A percentile compares a stretch with the other conserved stretches of the same genome.
Conservation (phyloP, 2,113 vertebrate species). For the Emberiza fucata region DNA sequence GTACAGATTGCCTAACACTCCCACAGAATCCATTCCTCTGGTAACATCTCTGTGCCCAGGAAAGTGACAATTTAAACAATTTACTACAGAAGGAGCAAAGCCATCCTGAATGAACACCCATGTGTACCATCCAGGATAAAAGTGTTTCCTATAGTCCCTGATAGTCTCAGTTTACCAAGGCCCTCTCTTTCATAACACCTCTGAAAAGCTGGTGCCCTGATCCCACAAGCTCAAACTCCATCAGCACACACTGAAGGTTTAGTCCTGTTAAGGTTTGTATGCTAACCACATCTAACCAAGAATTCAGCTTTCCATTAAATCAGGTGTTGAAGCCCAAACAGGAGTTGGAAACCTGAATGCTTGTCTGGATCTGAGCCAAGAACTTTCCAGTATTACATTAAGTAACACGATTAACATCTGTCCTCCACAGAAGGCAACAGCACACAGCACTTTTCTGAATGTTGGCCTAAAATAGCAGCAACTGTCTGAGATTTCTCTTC, state of each 20-base stretch:
- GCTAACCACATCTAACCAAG: not conserved
- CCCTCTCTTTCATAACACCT: not conserved
- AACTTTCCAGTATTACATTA: not conserved
- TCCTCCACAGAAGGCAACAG: not conserved
- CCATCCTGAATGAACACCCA: not conserved
- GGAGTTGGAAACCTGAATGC: not conserved
- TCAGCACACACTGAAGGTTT: fast-evolving
- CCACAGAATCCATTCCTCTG: not conserved
- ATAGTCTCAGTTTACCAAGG: not conserved
- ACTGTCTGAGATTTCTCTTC: not conserved
- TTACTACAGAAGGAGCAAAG: not conserved
- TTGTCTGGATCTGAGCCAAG: not conserved
- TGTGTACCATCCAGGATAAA: not conserved
- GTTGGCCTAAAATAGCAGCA: not conserved
- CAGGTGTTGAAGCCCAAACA: not conserved
- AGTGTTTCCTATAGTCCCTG: not conserved
- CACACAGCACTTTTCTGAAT: not conserved
- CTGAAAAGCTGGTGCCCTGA: not conserved
- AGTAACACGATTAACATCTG: not conserved
- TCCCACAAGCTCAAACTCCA: not conserved
- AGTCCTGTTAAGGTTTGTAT: not conserved
- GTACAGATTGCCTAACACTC: not conserved
- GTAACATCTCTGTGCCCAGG: not conserved
- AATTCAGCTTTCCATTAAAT: not conserved
- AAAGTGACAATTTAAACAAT: not conserved